Percentiles rank a stretch among this genome's conserved stretches.
phyloP scores from a whole-genome alignment of 2,888 invertebrate genomes.

The Pseudeuparius sepicola region DNA sequence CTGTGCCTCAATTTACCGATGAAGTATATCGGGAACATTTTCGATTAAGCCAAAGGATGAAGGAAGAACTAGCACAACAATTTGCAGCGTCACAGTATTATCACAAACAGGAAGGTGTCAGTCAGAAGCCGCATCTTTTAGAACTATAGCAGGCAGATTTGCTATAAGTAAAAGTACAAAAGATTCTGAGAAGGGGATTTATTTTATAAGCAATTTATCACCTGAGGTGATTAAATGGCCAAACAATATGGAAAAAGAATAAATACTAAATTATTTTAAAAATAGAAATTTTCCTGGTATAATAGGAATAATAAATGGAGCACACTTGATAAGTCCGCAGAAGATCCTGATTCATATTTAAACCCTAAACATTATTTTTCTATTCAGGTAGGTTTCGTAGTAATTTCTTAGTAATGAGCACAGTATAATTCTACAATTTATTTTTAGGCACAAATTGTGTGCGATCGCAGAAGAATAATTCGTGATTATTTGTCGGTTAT shows the following conservation, averaged over 20 bases:
- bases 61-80: constrained; percentile 1
- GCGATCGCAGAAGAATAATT: constrained; percentile 9
- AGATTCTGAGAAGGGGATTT: background rate
- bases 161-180: constrained; percentile 5
- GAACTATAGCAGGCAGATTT: constrained; percentile 7
- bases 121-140: constrained; percentile 1
- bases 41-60: background rate
- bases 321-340: constrained; percentile 13
- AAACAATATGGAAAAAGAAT: background rate
- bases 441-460: constrained; percentile 9
- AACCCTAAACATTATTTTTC: constrained; percentile 13
- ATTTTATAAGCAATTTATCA: constrained; percentile 7
- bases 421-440: background rate
- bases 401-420: constrained; percentile 1
- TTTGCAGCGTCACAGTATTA: constrained; percentile 2
- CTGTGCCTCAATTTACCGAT: constrained; percentile 1
- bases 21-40: constrained; percentile 1
- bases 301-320: constrained; percentile 14
- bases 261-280: background rate
- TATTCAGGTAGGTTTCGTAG: constrained; percentile 13
- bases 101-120: background rate
- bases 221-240: constrained; percentile 9
- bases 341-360: constrained; percentile 12
- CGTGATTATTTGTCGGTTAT: constrained; percentile 15
- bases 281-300: constrained; percentile 13